Evolutionary conservation across 2,113 vertebrate species (phyloP), one percentile per base, ranked within the genome.

Genomic region (Theristicus caerulescens): DNA sequence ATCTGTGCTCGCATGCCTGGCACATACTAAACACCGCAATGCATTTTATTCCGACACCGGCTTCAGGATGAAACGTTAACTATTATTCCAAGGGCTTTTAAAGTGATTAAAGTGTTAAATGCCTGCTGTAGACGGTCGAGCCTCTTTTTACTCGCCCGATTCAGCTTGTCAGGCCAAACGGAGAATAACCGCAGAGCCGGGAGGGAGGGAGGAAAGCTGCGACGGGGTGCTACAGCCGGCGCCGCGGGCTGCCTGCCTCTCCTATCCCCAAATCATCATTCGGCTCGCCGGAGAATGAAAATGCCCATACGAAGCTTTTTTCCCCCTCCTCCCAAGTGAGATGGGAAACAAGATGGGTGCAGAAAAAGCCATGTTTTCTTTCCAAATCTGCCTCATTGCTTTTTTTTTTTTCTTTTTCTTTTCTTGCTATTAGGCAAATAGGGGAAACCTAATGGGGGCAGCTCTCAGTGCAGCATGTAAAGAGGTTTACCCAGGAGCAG

Each of bases 401-500:
- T 54, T 6, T 3, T 59, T 34, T 64, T 25, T 26, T 76, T 22
- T 6, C 5, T 59, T n/a, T 65, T 26, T 20, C 5, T 25, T 73
- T 70, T 46, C 38, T 84, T 90, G 46, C n/a, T 93, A 86, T 97
- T 97, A 96, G 95, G 96, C 97, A 98, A 97, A 97, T 88, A 96
- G 96, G 96, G 92, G 94, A 97, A 98, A 97, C 94, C 91, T 96
- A 95, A 97, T 93, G 95, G 97, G 92, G 96, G 95, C 88, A 98
- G 93, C 97, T 98, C 97, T 98, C 95, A 94, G 97, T 96, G 98
- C 98, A 98, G 98, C 97, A 97, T 94, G 95, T 98, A 98, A 98
- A 98, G 97, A 97, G 98, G 61, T 98, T 97, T 98, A 96, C 97
- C 97, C 97, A 97, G 86, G 97, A 97, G 98, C 98, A 97, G 97